Evolutionary conservation across 2,797 vertebrate genomes (phyloP), one percentile per base, ranked within the genome.

Genomic region (Chrosomus eos): DNA sequence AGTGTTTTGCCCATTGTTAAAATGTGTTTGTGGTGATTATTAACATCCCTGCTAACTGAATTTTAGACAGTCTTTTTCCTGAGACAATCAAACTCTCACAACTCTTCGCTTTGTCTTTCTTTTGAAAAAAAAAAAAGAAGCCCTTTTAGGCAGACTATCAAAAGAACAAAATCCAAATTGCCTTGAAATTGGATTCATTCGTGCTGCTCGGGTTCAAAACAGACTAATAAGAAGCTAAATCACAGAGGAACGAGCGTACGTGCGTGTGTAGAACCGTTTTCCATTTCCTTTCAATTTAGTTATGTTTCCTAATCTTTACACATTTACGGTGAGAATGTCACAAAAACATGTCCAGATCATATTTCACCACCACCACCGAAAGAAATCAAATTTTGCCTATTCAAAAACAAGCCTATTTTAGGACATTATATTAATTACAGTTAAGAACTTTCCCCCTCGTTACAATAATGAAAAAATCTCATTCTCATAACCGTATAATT

Each of bases 161-260:
- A 76, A 66, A 83, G 72, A 53, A 43, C 43, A 67, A 76, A 83
- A 83, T 76, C 73, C 72, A 83, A 76, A 76, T 76, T 83, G 72
- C 82, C 72, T 76, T 83, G 72, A 83, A 83, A 83, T 76, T 83
- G 82, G 82, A 83, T 83, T 83, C 45, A 83, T 76, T 83, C 43
- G 45, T 55, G 72, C 72, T 76, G 45, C 60, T 83, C 60, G 4
- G 60, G 72, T 76, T 83, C 28, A 51, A 83, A 76, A 75, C n/a
- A 53, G 45, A 68, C 60, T 76, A 83, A 75, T 67, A 83, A 75
- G 60, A 76, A 26, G 60, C 16, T 4, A 67, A 83, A 83, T 76
- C 81, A 75, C 60, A 66, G 43, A 64, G 70, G 43, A 53, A 28
- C 51, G 55, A 16, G 38, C 19, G 19, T 33, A 33, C n/a, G 26